Percentiles rank a stretch among this genome's conserved stretches.
These are phyloP conservation scores for Chelonoidis abingdonii DNA, from an alignment of 2,113 vertebrate genomes.

Conservation along the genomic window DNA sequence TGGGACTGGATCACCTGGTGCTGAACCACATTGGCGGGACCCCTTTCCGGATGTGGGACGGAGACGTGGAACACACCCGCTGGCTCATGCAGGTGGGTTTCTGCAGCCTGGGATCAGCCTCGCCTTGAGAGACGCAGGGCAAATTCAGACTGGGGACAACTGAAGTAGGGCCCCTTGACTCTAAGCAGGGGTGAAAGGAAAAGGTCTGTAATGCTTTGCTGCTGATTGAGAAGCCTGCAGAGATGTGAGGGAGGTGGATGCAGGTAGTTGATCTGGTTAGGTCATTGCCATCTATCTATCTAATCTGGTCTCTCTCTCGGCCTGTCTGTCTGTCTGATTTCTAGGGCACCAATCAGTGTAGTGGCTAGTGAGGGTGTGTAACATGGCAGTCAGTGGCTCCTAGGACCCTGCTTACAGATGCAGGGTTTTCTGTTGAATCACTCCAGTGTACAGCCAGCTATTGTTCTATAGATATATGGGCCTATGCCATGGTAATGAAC, in stretches of 20 bases:
- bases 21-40: conserved; percentile 85
- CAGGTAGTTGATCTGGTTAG: neutral
- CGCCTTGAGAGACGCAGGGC: neutral
- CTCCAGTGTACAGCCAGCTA: neutral
- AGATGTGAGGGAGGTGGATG: neutral
- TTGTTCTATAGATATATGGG: neutral
- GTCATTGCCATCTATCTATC: too few relatives aligned
- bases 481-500: neutral
- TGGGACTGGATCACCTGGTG: conserved; percentile 87
- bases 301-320: too few relatives aligned
- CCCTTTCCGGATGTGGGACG: conserved; percentile 81
- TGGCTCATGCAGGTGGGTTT: conserved; percentile 87
- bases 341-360: neutral
- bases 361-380: neutral
- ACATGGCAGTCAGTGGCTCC: neutral
- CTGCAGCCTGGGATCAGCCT: neutral
- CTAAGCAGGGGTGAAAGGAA: neutral
- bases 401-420: neutral
- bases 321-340: neutral
- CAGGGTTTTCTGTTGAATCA: neutral
- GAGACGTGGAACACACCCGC: conserved; percentile 78
- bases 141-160: neutral
- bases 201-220: neutral
- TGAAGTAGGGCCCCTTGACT: neutral
- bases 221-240: neutral